Evolutionary conservation across 1,140 invertebrate species (phyloP).

Genomic region (Drosophila watanabei): DNA sequence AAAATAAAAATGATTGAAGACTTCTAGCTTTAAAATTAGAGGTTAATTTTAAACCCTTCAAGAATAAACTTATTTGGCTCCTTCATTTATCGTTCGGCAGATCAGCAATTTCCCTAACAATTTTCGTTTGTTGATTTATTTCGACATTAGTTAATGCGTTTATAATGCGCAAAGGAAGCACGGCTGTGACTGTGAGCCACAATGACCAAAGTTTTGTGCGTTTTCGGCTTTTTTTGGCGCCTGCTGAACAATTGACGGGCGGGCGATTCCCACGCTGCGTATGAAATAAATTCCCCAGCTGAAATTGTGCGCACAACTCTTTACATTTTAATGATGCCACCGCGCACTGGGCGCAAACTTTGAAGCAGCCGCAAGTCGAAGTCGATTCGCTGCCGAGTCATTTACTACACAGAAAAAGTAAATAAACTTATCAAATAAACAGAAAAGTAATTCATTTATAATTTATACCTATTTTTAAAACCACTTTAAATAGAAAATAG

Average conservation of each 20-base stretch:
- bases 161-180: slow-evolving; percentile 72
- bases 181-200: slow-evolving; percentile 8
- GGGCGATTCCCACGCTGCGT: slow-evolving; percentile 79
- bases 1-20: too few species aligned
- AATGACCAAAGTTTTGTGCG: slow-evolving; percentile 28
- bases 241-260: slow-evolving; percentile 75
- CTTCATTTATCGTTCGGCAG: slow-evolving; percentile 56
- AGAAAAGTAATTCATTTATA: neutral
- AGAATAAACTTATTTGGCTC: slow-evolving; percentile 7
- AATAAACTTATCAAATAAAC: neutral
- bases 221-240: slow-evolving; percentile 55
- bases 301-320: slow-evolving; percentile 72
- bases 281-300: slow-evolving; percentile 72
- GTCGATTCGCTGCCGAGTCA: slow-evolving; percentile 65
- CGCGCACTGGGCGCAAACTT: slow-evolving; percentile 69
- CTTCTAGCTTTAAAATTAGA: too few species aligned
- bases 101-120: slow-evolving; percentile 40
- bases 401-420: slow-evolving; percentile 32
- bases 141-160: slow-evolving; percentile 79
- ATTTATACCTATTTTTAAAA: neutral
- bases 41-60: neutral
- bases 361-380: slow-evolving; percentile 70
- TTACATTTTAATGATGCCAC: slow-evolving; percentile 82
- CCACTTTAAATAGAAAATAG: neutral
- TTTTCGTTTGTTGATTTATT: slow-evolving; percentile 74